phyloP scores from a whole-genome alignment of 2,888 invertebrate genomes.

The Hydriomena furcata region DNA sequence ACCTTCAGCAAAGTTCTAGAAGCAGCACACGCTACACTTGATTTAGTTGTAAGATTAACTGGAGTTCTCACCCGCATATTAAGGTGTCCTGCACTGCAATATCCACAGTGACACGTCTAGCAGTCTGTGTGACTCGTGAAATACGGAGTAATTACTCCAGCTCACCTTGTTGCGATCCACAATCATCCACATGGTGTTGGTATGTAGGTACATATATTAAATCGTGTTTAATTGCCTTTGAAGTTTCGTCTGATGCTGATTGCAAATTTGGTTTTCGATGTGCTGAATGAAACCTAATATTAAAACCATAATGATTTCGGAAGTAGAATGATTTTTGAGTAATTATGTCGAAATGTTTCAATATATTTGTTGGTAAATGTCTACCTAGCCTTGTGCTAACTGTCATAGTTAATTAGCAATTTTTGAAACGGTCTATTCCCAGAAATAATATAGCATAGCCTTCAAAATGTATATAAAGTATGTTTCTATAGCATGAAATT shows the following conservation, averaged over 20 bases:
- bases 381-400: too few relatives aligned
- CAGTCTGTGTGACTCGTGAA: conserved; percentile 1
- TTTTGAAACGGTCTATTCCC: too few relatives aligned
- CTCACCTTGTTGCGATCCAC: conserved; percentile 1
- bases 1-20: too few relatives aligned
- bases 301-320: background rate
- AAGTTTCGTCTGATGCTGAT: conserved; percentile 6
- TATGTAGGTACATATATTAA: background rate
- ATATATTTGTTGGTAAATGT: too few relatives aligned
- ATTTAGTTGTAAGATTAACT: too few relatives aligned
- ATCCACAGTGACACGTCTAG: conserved; percentile 3
- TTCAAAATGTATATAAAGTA: too few relatives aligned
- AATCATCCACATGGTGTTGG: conserved; percentile 4
- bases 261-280: background rate
- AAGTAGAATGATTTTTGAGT: too few relatives aligned
- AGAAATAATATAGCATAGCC: too few relatives aligned
- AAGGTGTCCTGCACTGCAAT: conserved; percentile 1
- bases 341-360: too few relatives aligned
- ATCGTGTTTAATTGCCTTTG: conserved; percentile 4
- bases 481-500: too few relatives aligned
- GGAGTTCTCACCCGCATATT: background rate
- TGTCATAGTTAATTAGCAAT: too few relatives aligned
- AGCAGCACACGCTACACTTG: too few relatives aligned
- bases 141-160: conserved; percentile 10
- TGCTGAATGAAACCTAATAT: background rate